These are phyloP conservation scores for Trachemys scripta DNA, from an alignment of 2,113 vertebrate species.

Conservation along the genomic window DNA sequence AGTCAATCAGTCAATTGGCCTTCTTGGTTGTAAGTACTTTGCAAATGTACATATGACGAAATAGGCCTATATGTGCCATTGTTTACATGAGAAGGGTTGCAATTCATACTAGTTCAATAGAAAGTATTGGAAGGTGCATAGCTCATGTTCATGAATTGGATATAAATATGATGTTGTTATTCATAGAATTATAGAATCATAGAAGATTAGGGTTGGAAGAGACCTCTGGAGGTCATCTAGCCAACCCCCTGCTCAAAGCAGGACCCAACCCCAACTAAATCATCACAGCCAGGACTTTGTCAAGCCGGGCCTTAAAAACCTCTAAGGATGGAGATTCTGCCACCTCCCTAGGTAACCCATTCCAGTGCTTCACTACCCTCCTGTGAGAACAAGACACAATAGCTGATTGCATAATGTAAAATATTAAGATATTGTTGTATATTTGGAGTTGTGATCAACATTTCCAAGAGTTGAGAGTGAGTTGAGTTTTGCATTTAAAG, in stretches of 20 bases:
- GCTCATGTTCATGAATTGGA: neutral
- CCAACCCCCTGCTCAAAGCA: no score
- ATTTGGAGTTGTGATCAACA: neutral
- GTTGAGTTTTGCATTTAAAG: neutral
- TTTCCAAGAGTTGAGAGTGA: neutral
- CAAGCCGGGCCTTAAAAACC: no score
- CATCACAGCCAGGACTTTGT: no score
- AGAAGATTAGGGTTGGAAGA: no score
- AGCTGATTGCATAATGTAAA: fast-evolving
- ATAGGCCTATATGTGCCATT: neutral
- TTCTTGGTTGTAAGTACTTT: neutral
- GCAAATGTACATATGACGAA: neutral
- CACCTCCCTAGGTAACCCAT: no score
- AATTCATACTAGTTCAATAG: neutral
- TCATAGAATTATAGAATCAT: neutral
- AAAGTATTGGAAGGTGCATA: neutral
- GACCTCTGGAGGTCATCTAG: no score
- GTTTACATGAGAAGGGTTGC: neutral
- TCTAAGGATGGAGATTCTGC: no score
- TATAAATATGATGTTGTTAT: neutral
- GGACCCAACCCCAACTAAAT: no score
- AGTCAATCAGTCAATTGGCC: neutral
- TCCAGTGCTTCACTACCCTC: no score
- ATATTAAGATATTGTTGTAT: no score
- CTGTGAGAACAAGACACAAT: neutral